These are phyloP conservation scores for Ictalurus punctatus DNA, from an alignment of 2,113 vertebrate genomes.

Conservation along the genomic window DNA sequence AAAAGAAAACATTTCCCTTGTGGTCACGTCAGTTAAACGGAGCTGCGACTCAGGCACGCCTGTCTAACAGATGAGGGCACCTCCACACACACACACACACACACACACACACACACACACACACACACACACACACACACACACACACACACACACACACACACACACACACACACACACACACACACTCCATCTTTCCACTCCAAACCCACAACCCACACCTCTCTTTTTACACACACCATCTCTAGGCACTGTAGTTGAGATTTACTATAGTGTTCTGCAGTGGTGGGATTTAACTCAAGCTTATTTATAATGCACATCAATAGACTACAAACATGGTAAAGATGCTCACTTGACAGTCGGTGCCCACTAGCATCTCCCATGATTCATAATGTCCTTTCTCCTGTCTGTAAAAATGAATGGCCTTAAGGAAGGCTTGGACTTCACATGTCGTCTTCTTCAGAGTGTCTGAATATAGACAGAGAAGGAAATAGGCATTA, in stretches of 20 bases:
- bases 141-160: neutral
- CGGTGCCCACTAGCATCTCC: slow-evolving; percentile 81
- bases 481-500: neutral
- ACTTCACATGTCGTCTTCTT: slow-evolving; percentile 78
- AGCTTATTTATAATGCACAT: neutral
- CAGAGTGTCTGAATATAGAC: slow-evolving; percentile 74
- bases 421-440: slow-evolving; percentile 79
- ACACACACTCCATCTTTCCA: neutral
- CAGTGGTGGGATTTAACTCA: neutral
- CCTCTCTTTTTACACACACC: neutral
- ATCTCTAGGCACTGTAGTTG: neutral
- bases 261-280: neutral
- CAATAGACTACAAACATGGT: neutral
- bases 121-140: neutral
- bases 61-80: neutral
- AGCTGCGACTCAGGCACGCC: neutral
- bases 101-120: neutral
- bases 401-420: slow-evolving; percentile 86
- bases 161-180: neutral
- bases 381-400: slow-evolving; percentile 85
- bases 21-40: slow-evolving; percentile 29
- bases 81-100: neutral
- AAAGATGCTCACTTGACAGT: slow-evolving; percentile 76
- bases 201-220: neutral
- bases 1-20: slow-evolving; percentile 19